Evolutionary conservation across 2,797 vertebrate genomes (phyloP), one percentile per base, ranked within the genome.

Genomic region (Vipera ursinii): DNA sequence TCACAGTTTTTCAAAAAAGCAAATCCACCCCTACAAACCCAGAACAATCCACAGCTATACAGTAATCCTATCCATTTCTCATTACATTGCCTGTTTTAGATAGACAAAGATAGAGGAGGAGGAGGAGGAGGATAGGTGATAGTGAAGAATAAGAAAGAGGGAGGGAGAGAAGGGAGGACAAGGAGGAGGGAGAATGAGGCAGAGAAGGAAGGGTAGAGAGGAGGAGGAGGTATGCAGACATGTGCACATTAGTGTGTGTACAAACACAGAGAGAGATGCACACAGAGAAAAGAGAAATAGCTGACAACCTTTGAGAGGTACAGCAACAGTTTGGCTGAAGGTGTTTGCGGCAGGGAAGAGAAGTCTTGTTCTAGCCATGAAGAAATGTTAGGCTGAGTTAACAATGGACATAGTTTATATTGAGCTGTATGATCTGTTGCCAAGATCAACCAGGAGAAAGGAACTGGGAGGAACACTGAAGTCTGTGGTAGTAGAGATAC

Each of bases 391-490:
- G 96, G 94, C 69, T 91, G 93, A 95, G 93, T 78, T 95, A 97
- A 97, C 97, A 97, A 97, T 97, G 96, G 96, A 93, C 96, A 92
- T 38, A 6, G 95, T 97, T 97, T 96, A 96, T 95, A 96, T 95
- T 94, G 94, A 95, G 92, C 95, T 91, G 93, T 97, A 93, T 97
- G 97, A 97, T 97, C 97, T 96, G 90, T 94, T 97, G 97, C 97
- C 97, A 97, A 97, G 95, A 97, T 97, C 96, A 97, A 95, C 96
- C 94, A 93, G 82, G 55, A 92, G 96, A 96, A 94, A 96, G 96
- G 96, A 97, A 96, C 96, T 96, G 93, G 95, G 96, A 95, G 96
- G 96, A 95, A 95, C 95, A 95, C 61, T 91, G 96, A 57, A 95
- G 96, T 92, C 95, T 96, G 94, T 97, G 97, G 95, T 96, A 90